Conservation (phyloP, 2,888 invertebrate species). For the Diploptera punctata region DNA sequence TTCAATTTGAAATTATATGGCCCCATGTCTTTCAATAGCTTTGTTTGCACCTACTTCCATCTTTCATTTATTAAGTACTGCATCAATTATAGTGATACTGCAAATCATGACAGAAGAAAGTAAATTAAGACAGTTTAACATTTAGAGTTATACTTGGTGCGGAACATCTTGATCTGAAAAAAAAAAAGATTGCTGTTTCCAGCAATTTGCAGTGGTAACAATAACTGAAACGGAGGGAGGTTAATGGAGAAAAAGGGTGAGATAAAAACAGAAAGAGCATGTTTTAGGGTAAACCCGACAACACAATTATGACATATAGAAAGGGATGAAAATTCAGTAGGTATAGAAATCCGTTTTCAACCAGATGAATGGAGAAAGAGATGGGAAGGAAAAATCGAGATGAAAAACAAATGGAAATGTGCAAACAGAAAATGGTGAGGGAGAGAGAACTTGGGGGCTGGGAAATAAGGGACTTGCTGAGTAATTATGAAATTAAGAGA, state of each 20-base stretch:
- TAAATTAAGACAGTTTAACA: too few species aligned
- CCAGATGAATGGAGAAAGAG: constrained; percentile 13
- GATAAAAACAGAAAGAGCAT: not conserved
- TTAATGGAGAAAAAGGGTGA: not conserved
- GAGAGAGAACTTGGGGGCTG: too few species aligned
- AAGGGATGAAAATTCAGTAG: not conserved
- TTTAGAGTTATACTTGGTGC: too few species aligned
- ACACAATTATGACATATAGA: constrained; percentile 34
- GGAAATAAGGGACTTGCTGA: constrained; percentile 27
- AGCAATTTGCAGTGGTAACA: constrained; percentile 14
- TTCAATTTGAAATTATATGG: too few species aligned
- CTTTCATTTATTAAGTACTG: too few species aligned
- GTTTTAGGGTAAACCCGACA: constrained; percentile 38
- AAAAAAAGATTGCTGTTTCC: constrained; percentile 40
- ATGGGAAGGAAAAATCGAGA: not conserved
- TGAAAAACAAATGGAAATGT: constrained; percentile 24
- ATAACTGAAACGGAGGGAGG: not conserved
- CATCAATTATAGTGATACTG: too few species aligned
- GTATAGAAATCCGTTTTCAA: constrained; percentile 25
- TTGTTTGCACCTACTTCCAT: too few species aligned
- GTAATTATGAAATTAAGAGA: constrained; percentile 36
- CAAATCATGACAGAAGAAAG: too few species aligned
- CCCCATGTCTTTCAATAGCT: too few species aligned
- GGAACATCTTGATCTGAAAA: constrained; percentile 12
- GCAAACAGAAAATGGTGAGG: too few species aligned